Percentiles rank a stretch among this genome's conserved stretches.
Conservation (phyloP, 2,797 vertebrate genomes). For the Mastacembelus armatus region DNA sequence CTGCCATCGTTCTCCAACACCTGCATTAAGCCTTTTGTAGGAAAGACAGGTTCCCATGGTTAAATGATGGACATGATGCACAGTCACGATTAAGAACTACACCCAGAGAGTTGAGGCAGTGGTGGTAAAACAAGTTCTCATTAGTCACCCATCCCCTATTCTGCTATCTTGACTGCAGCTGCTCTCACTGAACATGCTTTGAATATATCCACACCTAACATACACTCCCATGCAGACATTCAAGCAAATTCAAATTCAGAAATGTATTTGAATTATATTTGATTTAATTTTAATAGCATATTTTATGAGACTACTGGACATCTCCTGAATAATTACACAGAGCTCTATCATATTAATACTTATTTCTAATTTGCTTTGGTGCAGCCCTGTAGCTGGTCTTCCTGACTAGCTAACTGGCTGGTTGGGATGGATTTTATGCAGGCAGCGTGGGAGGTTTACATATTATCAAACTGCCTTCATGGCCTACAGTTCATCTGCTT, state of each 20-base stretch:
- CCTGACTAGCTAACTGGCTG: slow-evolving; percentile 53
- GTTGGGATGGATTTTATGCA: slow-evolving; percentile 61
- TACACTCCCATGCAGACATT: slow-evolving; percentile 23
- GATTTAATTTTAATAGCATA: slow-evolving; percentile 53
- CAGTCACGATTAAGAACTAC: slow-evolving; percentile 69
- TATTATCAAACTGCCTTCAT: slow-evolving; percentile 73
- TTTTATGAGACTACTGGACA: slow-evolving; percentile 53
- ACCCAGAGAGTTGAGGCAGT: slow-evolving; percentile 55
- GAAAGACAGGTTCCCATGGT: slow-evolving; percentile 43
- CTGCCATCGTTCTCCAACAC: slow-evolving; percentile 44
- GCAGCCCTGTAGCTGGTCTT: slow-evolving; percentile 45
- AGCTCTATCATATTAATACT: slow-evolving; percentile 42
- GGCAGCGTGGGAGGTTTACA: slow-evolving; percentile 74
- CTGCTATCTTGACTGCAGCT: slow-evolving; percentile 57
- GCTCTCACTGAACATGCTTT: slow-evolving; percentile 54
- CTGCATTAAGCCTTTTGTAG: slow-evolving; percentile 39
- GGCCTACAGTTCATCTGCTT: slow-evolving; percentile 68
- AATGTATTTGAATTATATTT: slow-evolving; percentile 39
- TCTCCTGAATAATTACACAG: slow-evolving; percentile 51
- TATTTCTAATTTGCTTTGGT: slow-evolving; percentile 51
- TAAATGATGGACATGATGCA: slow-evolving; percentile 54
- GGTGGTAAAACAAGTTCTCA: slow-evolving; percentile 74
- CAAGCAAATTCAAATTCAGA: slow-evolving; percentile 32
- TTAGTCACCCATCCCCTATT: slow-evolving; percentile 74
- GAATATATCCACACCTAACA: slow-evolving; percentile 60